Conservation (phyloP, 2,888 invertebrate species). For the Nomada ruficornis region DNA sequence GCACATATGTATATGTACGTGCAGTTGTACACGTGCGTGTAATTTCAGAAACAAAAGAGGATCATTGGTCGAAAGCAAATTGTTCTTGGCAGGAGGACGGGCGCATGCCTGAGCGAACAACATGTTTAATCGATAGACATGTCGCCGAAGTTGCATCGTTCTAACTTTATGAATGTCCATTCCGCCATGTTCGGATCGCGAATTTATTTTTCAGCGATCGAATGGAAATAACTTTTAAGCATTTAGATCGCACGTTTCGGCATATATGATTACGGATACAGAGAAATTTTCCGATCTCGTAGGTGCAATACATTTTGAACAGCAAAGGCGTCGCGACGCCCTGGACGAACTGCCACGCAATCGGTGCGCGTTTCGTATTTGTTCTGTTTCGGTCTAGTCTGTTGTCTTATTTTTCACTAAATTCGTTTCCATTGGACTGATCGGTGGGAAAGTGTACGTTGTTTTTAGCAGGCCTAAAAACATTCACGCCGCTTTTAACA, state of each 20-base stretch:
- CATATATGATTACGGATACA: constrained; percentile 13
- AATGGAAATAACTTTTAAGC: constrained; percentile 70
- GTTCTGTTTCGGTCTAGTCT: constrained; percentile 43
- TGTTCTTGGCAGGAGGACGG: constrained; percentile 3
- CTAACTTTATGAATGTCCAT: constrained; percentile 58
- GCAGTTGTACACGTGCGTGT: neutral
- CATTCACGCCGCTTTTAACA: constrained; percentile 31
- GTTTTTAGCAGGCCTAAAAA: constrained; percentile 82
- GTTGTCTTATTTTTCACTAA: neutral
- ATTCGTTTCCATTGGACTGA: constrained; percentile 12
- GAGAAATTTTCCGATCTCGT: constrained; percentile 9
- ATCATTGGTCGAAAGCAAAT: constrained; percentile 22
- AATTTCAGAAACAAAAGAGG: neutral
- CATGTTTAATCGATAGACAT: constrained; percentile 58
- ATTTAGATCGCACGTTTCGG: constrained; percentile 58
- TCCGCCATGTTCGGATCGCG: constrained; percentile 61
- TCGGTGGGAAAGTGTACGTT: constrained; percentile 39
- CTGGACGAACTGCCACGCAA: constrained; percentile 45
- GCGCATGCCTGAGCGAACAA: constrained; percentile 49
- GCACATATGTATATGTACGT: constrained; percentile 3
- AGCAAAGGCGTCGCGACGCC: constrained; percentile 4
- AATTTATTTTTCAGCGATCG: constrained; percentile 72
- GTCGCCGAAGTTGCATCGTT: constrained; percentile 47
- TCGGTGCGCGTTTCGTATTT: constrained; percentile 14
- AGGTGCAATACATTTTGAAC: constrained; percentile 20